phyloP scores from a whole-genome alignment of 2,888 invertebrate genomes.

The Sarcophaga subvicina region DNA sequence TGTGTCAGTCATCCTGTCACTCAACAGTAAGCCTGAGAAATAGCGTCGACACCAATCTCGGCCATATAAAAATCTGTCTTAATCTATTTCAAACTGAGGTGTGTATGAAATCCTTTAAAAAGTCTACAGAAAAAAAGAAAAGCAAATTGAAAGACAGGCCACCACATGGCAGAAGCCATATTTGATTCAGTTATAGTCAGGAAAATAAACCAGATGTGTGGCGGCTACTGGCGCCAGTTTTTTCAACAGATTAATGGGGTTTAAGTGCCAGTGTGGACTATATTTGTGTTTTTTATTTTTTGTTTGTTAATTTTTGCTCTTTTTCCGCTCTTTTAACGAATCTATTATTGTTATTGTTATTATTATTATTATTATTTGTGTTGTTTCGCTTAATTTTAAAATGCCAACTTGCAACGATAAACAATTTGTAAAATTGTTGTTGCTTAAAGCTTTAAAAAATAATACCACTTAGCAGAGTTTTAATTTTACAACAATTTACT shows the following conservation, averaged over 20 bases:
- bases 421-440: constrained; percentile 27
- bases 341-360: constrained; percentile 7
- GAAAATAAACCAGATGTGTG: constrained; percentile 44
- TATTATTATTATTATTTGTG: neutral
- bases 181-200: constrained; percentile 26
- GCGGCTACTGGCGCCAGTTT: constrained; percentile 56
- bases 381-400: neutral
- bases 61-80: constrained; percentile 38
- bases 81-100: constrained; percentile 48
- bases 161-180: neutral
- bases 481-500: neutral
- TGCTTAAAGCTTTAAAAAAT: neutral
- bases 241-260: constrained; percentile 50
- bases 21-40: constrained; percentile 3
- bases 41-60: constrained; percentile 18
- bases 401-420: neutral
- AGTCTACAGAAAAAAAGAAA: neutral
- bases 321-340: constrained; percentile 25
- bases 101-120: constrained; percentile 40
- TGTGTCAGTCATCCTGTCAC: constrained; percentile 36
- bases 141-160: neutral
- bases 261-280: constrained; percentile 26
- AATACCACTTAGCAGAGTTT: neutral
- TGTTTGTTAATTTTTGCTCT: neutral
- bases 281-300: constrained; percentile 5